These are phyloP conservation scores for Euspilapteryx auroguttella DNA, from an alignment of 2,888 invertebrate genomes.

Conservation along the genomic window DNA sequence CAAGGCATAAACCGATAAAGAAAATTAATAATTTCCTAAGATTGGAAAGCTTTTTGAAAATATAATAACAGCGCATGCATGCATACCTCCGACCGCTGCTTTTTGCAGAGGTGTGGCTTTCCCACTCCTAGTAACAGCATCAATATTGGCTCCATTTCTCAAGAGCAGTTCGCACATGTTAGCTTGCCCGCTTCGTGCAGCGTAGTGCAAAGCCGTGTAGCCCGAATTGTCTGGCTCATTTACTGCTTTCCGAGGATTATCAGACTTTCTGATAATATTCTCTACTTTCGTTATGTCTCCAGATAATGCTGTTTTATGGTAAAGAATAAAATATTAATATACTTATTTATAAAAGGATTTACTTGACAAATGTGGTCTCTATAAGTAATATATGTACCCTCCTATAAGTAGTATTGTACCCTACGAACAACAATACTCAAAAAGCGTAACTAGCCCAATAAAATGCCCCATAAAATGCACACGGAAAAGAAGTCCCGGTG, in stretches of 20 bases:
- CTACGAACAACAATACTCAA: too few relatives aligned
- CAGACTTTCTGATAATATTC: conserved; percentile 47
- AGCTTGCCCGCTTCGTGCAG: conserved; percentile 77
- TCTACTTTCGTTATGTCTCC: conserved; percentile 71
- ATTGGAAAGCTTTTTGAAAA: too few relatives aligned
- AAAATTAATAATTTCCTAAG: too few relatives aligned
- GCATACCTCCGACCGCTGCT: conserved; percentile 73
- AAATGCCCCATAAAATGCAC: too few relatives aligned
- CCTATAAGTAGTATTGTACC: too few relatives aligned
- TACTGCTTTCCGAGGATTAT: conserved; percentile 50
- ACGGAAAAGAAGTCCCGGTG: too few relatives aligned
- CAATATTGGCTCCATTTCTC: conserved; percentile 68
- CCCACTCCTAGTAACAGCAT: conserved; percentile 76
- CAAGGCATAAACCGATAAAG: too few relatives aligned
- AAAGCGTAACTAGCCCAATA: too few relatives aligned
- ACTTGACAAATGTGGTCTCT: too few relatives aligned
- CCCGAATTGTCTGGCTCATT: conserved; percentile 74
- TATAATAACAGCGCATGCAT: too few relatives aligned
- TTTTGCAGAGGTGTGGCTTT: conserved; percentile 81
- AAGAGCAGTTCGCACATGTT: conserved; percentile 72
- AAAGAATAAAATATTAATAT: conserved; percentile 1
- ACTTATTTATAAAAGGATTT: too few relatives aligned
- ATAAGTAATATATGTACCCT: too few relatives aligned
- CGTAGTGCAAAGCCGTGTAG: conserved; percentile 89
- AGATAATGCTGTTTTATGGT: conserved; percentile 66